These are phyloP conservation scores for Monopis laevigella DNA, from an alignment of 2,888 invertebrate genomes.

Conservation along the genomic window DNA sequence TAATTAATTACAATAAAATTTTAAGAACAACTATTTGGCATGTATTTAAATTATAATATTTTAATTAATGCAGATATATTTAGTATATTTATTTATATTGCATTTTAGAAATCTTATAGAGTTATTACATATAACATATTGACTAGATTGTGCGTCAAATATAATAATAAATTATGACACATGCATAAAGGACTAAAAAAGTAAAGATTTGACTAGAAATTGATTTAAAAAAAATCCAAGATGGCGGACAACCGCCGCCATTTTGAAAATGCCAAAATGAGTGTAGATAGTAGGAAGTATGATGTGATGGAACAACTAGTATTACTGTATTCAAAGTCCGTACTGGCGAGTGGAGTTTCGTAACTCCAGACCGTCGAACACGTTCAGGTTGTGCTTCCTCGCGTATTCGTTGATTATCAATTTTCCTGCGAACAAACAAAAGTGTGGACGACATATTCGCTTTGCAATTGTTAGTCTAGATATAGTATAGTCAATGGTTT, in stretches of 20 bases:
- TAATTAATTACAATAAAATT: too few species aligned
- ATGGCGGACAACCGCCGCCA: not conserved
- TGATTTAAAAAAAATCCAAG: not conserved
- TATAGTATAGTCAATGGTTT: not conserved
- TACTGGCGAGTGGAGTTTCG: constrained; percentile 81
- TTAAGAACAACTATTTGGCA: too few species aligned
- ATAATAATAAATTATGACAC: too few species aligned
- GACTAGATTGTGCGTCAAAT: too few species aligned
- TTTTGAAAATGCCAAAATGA: not conserved
- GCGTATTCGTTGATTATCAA: constrained; percentile 79
- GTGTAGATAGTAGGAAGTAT: not conserved
- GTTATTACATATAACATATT: too few species aligned
- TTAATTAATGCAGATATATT: too few species aligned
- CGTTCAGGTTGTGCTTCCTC: constrained; percentile 77
- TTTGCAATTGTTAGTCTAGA: constrained; percentile 23
- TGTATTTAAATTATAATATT: too few species aligned
- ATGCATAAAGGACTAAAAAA: too few species aligned
- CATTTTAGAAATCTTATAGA: too few species aligned
- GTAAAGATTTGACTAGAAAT: too few species aligned
- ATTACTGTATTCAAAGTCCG: constrained; percentile 76
- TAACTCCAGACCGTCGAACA: constrained; percentile 79
- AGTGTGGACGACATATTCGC: constrained; percentile 28
- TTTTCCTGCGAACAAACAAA: constrained; percentile 68
- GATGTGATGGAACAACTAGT: constrained; percentile 47
- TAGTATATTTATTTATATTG: too few species aligned